A percentile compares a stretch with the other conserved stretches of the same genome.
Evolutionary conservation across 1,140 invertebrate species (phyloP).

Genomic region (Nautilus pompilius): DNA sequence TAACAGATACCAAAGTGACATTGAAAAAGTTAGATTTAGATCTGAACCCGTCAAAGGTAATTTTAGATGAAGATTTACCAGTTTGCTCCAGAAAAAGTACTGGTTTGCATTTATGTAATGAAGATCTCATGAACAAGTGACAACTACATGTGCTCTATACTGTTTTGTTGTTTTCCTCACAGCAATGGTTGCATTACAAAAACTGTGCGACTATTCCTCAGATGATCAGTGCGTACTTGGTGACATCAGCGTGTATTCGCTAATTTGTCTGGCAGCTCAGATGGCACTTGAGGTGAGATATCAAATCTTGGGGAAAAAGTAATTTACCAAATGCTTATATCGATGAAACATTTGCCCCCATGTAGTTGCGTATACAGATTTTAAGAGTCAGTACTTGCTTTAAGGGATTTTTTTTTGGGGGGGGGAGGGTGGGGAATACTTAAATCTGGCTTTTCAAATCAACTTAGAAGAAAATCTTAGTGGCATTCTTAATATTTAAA

Average conservation of each 20-base stretch:
- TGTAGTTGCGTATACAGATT: too few relatives aligned
- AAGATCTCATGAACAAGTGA: too few relatives aligned
- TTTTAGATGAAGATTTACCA: neutral
- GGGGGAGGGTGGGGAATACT: too few relatives aligned
- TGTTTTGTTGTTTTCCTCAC: conserved; percentile 4
- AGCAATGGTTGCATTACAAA: conserved; percentile 35
- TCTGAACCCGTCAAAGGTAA: too few relatives aligned
- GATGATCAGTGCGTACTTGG: conserved; percentile 6
- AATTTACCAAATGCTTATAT: neutral
- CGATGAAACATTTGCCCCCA: too few relatives aligned
- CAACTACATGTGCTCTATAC: neutral
- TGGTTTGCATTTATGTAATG: neutral
- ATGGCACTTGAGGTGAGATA: conserved; percentile 38
- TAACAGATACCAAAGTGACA: too few relatives aligned
- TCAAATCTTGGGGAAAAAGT: neutral
- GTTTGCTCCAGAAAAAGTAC: neutral
- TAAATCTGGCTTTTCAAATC: too few relatives aligned
- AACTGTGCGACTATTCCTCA: conserved; percentile 23
- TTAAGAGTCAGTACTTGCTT: too few relatives aligned
- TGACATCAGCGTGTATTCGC: conserved; percentile 7
- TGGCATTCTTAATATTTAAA: too few relatives aligned
- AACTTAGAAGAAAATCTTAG: too few relatives aligned
- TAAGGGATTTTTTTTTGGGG: too few relatives aligned
- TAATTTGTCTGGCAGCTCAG: conserved; percentile 45
- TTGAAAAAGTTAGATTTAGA: neutral